phyloP scores from a whole-genome alignment of 2,888 invertebrate genomes.

The Periphyllus acericola region DNA sequence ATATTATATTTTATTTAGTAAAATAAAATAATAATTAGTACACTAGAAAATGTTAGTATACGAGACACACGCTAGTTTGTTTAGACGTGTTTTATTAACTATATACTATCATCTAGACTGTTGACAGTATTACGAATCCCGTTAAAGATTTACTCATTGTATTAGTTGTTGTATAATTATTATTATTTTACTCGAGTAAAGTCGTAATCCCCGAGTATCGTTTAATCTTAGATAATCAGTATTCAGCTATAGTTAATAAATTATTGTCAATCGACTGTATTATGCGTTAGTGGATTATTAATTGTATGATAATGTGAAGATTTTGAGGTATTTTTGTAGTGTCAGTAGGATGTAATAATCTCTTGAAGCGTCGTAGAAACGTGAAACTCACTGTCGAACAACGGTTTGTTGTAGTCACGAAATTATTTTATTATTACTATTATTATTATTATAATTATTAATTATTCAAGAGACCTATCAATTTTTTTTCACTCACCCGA shows the following conservation, averaged over 20 bases:
- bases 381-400: not conserved
- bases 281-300: conserved; percentile 1
- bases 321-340: not conserved
- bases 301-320: not conserved
- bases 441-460: not conserved
- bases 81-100: conserved; percentile 13
- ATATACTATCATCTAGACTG: not conserved
- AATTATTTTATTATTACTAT: not conserved
- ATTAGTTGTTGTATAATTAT: conserved; percentile 11
- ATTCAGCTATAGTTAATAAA: conserved; percentile 8
- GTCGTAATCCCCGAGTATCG: conserved; percentile 4
- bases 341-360: not conserved
- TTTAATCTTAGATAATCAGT: conserved; percentile 21
- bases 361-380: not conserved
- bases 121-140: not conserved
- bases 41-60: conserved; percentile 20
- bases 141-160: not conserved
- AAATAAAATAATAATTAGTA: conserved; percentile 33
- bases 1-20: conserved; percentile 38
- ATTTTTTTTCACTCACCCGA: not conserved
- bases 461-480: not conserved
- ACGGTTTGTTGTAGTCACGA: not conserved
- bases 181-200: conserved; percentile 17
- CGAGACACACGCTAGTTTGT: conserved; percentile 46
- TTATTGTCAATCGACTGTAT: not conserved